Evolutionary conservation across 2,113 vertebrate genomes (phyloP), one percentile per base, ranked within the genome.

Genomic region (Odontesthes bonariensis): DNA sequence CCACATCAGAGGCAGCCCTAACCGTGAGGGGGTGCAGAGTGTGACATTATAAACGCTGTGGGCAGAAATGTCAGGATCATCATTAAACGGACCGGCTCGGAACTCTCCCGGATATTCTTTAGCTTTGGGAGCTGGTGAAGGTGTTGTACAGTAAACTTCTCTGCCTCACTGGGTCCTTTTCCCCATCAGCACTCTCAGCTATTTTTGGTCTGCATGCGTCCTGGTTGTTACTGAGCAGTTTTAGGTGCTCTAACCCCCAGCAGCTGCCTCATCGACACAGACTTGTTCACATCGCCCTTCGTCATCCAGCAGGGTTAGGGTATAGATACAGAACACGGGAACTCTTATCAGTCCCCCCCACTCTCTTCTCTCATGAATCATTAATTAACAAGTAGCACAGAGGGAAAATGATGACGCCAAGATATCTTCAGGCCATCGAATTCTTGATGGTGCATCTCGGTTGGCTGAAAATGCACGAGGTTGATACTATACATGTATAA

Each of bases 11-110:
- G 70, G 75, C 55, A 72, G 69, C 62, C 63, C 84, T 66, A 70
- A 77, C 81, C 63, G 83, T 58, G 81, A 83, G 61, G 56, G 78
- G 68, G 75, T 74, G 68, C 55, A 60, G 76, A 69, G 84, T 42
- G 8, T 86, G 87, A 82, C 81, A 87, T 82, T 84, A 56, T 77
- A 86, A 86, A 83, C 56, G 58, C 78, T 60, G 23, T 61, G 70
- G 83, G 77, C 62, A 86, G 79, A 89, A 89, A 89, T 90, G 88
- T 87, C 88, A 88, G 74, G 69, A 38, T 71, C 75, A 65, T 88
- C 86, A 84, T 84, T 90, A 83, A 79, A 81, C 49, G 65, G 66
- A 73, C 58, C 17, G 14, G 67, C 69, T 82, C 7, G 23, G 64
- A 49, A 54, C 55, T 60, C 47, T 58, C 33, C 27, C 49, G 3